These are phyloP conservation scores for Momotus momota DNA, from an alignment of 2,797 vertebrate genomes.

Conservation along the genomic window DNA sequence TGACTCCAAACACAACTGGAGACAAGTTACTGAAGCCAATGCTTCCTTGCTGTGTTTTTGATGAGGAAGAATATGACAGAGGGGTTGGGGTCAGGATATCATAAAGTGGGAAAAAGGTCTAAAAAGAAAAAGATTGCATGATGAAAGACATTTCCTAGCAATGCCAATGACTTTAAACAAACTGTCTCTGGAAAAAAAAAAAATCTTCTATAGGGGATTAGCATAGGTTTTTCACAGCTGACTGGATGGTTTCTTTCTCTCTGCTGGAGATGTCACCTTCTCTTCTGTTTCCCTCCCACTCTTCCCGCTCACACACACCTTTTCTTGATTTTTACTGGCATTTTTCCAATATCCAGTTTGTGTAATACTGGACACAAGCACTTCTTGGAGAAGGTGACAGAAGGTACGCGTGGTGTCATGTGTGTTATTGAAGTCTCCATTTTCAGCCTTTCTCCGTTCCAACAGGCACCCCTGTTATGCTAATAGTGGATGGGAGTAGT, in stretches of 20 bases:
- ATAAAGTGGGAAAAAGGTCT: neutral
- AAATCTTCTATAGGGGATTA: neutral
- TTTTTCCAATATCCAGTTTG: neutral
- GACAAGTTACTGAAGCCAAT: neutral
- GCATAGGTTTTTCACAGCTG: neutral
- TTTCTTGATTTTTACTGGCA: conserved; percentile 7
- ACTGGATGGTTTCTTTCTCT: neutral
- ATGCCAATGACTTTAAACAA: neutral
- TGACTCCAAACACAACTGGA: neutral
- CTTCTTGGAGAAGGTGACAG: neutral
- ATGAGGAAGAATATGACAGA: neutral
- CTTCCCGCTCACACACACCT: neutral
- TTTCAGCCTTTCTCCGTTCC: neutral
- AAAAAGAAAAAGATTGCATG: neutral
- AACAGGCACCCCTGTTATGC: neutral
- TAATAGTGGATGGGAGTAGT: neutral
- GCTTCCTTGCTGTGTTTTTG: conserved; percentile 2
- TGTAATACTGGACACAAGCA: neutral
- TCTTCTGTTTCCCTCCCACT: neutral
- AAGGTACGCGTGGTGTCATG: neutral
- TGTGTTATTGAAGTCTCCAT: neutral
- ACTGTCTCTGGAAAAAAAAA: neutral
- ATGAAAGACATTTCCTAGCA: neutral
- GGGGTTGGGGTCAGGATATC: neutral
- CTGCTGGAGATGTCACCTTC: neutral